Evolutionary conservation across 2,113 vertebrate genomes (phyloP), one percentile per base, ranked within the genome.

Genomic region (Promerops cafer): DNA sequence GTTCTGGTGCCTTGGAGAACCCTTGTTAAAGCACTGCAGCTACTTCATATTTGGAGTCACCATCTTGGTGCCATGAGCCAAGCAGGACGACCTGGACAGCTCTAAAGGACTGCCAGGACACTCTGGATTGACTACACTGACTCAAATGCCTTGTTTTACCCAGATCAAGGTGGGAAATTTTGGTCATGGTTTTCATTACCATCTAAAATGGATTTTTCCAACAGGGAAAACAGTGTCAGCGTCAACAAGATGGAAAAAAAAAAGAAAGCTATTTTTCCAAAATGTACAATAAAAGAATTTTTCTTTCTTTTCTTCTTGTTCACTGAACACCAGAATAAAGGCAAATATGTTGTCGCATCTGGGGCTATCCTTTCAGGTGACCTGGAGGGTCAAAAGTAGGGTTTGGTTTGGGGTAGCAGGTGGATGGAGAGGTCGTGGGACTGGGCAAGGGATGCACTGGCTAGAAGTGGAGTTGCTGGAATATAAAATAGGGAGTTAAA

Each of bases 61-160:
- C 2, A 2, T 50, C n/a, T 80, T 0, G 0, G 9, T 69, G 40
- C 37, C 4, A 3, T 5, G 3, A 77, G 4, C 13, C 23, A 72
- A 65, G n/a, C 9, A 40, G 42, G 39, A 70, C 27, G 64, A 40
- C 24, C 33, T n/a, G 31, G 24, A 49, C 27, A 90, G 28, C 16
- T 85, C n/a, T 76, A 44, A 82, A 76, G 9, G 26, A 63, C 2
- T 54, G n/a, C 6, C 20, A 27, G 37, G 9, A 90, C 16, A n/a
- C 7, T 37, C 20, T 64, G 24, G 9, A 49, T 52, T 76, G 40
- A 47, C 33, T 28, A 21, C 6, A 52, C 6, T 64, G 57, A 49
- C 28, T 47, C 69, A 79, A 40, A 75, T 78, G 37, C 13, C 16
- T 45, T 57, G 15, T 57, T 87, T 89, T 47, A 66, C 35, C 17